phyloP scores from a whole-genome alignment of 2,113 vertebrate genomes.

The Callochromis pleurospilus region DNA sequence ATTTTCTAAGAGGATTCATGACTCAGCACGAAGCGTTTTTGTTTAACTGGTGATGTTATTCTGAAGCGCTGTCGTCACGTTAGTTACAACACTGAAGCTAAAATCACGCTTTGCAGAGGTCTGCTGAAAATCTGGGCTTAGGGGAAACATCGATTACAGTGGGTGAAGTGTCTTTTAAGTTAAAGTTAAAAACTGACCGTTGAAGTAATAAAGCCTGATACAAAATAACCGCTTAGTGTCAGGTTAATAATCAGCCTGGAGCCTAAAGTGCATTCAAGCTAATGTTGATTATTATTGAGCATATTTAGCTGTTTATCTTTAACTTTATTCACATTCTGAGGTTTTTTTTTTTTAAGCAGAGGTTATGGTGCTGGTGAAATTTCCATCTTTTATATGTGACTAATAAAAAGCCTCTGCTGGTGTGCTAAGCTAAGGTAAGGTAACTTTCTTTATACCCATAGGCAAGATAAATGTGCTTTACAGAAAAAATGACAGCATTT shows the following conservation, averaged over 20 bases:
- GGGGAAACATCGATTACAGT: not conserved
- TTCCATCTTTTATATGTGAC: slow-evolving; percentile 34
- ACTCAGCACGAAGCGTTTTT: not conserved
- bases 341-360: not conserved
- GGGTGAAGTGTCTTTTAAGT: not conserved
- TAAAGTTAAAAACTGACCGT: not conserved
- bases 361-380: slow-evolving; percentile 8
- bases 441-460: not conserved
- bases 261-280: not conserved
- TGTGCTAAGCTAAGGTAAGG: not conserved
- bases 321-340: not conserved
- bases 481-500: not conserved
- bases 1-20: not conserved
- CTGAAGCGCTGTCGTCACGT: not conserved
- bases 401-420: slow-evolving; percentile 34
- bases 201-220: not conserved
- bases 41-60: not conserved
- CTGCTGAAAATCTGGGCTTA: not conserved
- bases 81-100: not conserved
- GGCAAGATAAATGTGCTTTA: fast-evolving
- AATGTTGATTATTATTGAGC: not conserved
- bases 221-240: not conserved
- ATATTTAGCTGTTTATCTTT: not conserved
- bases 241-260: not conserved
- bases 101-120: fast-evolving